A percentile compares a stretch with the other conserved stretches of the same genome.
These are phyloP conservation scores for Euthynnus affinis DNA, from an alignment of 2,797 vertebrate genomes.

Conservation along the genomic window DNA sequence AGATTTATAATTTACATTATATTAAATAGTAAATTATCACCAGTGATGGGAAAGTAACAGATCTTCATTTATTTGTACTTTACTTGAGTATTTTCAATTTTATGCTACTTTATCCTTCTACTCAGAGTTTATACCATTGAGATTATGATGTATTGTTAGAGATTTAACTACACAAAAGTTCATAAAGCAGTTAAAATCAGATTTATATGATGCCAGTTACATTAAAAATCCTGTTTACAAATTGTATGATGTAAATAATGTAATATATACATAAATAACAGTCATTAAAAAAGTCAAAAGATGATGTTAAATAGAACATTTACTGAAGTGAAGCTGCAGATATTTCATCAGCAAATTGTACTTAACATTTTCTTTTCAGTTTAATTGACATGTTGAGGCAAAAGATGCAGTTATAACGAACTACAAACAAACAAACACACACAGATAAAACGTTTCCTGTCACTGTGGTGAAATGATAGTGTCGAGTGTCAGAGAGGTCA, in stretches of 20 bases:
- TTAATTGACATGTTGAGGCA: no score
- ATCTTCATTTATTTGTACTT: not conserved
- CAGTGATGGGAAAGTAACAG: not conserved
- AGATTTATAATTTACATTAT: not conserved
- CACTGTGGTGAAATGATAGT: no score
- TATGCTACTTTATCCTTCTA: not conserved
- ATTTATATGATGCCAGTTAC: no score
- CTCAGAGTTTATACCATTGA: not conserved
- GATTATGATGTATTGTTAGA: not conserved
- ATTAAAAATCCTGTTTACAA: not conserved
- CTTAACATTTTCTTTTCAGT: no score
- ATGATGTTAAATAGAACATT: no score
- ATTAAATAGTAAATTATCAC: constrained; percentile 1
- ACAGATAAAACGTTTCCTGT: no score
- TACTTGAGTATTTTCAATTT: no score
- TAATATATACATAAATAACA: not conserved
- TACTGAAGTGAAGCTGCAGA: no score
- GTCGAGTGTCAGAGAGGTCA: no score
- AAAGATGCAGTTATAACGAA: no score
- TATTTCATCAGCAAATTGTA: no score
- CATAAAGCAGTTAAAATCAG: not conserved
- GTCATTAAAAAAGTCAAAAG: not conserved
- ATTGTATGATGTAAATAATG: not conserved
- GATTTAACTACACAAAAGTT: not conserved
- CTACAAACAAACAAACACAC: no score